These are phyloP conservation scores for Gymnocypris eckloni DNA, from an alignment of 2,797 vertebrate genomes.

Conservation along the genomic window DNA sequence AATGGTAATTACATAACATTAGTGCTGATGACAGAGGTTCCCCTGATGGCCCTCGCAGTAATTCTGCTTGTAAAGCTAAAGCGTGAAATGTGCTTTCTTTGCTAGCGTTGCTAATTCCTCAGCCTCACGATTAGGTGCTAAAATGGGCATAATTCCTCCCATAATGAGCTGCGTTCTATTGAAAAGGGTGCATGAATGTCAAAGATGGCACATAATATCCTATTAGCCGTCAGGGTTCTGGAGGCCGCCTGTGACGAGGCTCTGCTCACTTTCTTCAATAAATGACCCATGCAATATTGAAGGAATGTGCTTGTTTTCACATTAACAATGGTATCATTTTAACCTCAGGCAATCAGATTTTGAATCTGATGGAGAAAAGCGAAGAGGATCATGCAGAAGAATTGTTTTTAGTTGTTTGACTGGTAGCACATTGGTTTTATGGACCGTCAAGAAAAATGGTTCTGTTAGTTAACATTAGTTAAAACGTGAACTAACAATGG, in stretches of 20 bases:
- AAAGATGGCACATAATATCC: conserved; percentile 72
- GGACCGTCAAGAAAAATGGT: neutral
- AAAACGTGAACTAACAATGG: no score
- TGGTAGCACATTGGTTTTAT: neutral
- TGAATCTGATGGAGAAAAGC: neutral
- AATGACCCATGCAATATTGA: conserved; percentile 29
- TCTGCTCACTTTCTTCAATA: conserved; percentile 53
- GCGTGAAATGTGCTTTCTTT: conserved; percentile 53
- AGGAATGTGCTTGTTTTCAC: neutral
- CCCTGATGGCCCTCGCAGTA: neutral
- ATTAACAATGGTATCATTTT: neutral
- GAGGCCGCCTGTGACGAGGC: conserved; percentile 51
- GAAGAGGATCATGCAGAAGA: neutral
- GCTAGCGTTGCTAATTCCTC: conserved; percentile 67
- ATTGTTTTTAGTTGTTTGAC: neutral
- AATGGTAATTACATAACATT: neutral
- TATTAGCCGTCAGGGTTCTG: conserved; percentile 64
- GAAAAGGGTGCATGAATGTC: conserved; percentile 76
- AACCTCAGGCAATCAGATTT: conserved; percentile 7
- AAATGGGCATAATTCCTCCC: conserved; percentile 74
- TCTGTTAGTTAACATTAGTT: no score
- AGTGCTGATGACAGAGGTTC: neutral
- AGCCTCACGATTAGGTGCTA: conserved; percentile 74
- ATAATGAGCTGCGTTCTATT: conserved; percentile 74
- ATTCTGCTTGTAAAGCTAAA: conserved; percentile 61